These are phyloP conservation scores for Pseudopleuronectes americanus DNA, from an alignment of 2,797 vertebrate genomes.

Conservation along the genomic window DNA sequence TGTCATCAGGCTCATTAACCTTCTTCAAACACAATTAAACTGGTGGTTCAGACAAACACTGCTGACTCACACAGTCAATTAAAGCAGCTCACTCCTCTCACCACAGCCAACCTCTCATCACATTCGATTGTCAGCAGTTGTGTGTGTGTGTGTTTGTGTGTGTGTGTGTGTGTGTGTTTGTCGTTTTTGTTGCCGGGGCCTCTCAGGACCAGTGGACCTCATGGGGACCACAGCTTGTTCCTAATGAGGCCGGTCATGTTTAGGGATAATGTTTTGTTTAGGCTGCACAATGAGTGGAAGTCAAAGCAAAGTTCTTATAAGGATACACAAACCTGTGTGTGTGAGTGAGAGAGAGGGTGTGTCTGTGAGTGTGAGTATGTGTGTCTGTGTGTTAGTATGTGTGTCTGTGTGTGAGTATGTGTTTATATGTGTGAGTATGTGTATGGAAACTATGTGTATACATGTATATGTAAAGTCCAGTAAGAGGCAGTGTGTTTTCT, in stretches of 20 bases:
- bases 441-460: not conserved
- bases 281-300: too few relatives aligned
- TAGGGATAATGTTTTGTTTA: too few relatives aligned
- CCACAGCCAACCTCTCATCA: conserved; percentile 41
- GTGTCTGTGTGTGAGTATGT: not conserved
- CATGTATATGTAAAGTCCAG: not conserved
- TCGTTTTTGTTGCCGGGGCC: not conserved
- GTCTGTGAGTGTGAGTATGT: not conserved
- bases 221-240: too few relatives aligned
- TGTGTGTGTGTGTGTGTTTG: not conserved
- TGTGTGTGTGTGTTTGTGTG: not conserved
- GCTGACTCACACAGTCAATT: not conserved
- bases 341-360: not conserved
- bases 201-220: not conserved
- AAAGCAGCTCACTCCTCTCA: conserved; percentile 23
- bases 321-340: not conserved
- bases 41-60: conserved; percentile 20
- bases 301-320: too few relatives aligned
- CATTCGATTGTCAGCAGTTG: conserved; percentile 27
- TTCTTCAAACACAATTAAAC: conserved; percentile 51
- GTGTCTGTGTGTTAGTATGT: not conserved
- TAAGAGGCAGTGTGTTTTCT: too few relatives aligned
- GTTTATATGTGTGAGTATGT: not conserved
- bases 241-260: too few relatives aligned
- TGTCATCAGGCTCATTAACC: conserved; percentile 73